Conservation (phyloP, 2,888 invertebrate genomes). For the Operophtera brumata region DNA sequence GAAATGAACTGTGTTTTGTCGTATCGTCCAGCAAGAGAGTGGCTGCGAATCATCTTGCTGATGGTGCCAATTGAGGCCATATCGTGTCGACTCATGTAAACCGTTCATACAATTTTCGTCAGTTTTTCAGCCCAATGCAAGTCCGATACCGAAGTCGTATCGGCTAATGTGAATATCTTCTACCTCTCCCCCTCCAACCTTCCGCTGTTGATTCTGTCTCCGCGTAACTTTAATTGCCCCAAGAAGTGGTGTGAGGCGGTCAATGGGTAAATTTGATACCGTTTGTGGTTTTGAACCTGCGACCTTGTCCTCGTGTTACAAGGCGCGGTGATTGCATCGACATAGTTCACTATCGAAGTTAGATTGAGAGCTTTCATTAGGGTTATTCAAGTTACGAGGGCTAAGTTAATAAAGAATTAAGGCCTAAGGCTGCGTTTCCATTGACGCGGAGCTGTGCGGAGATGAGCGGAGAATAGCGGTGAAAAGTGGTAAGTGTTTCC, state of each 20-base stretch:
- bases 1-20: no score
- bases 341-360: slow-evolving; percentile 9
- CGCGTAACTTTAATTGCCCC: slow-evolving; percentile 66
- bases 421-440: no score
- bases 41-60: no score
- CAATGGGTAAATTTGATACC: slow-evolving; percentile 66
- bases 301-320: slow-evolving; percentile 33
- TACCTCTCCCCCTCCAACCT: slow-evolving; percentile 16
- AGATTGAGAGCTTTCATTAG: slow-evolving; percentile 18
- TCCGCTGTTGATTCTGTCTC: slow-evolving; percentile 51
- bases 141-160: slow-evolving; percentile 1
- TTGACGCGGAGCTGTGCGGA: no score
- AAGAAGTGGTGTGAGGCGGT: slow-evolving; percentile 49
- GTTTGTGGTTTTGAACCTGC: slow-evolving; percentile 41
- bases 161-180: background rate
- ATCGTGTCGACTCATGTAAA: no score
- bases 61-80: no score
- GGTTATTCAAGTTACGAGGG: slow-evolving; percentile 13
- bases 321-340: slow-evolving; percentile 44
- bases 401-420: no score
- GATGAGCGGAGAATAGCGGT: no score
- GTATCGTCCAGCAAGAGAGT: no score
- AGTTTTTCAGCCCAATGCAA: no score
- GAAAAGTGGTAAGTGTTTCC: no score
- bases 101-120: no score